Percentiles rank a stretch among this genome's conserved stretches.
Conservation (phyloP, 1,140 invertebrate species). For the Dendrolimus punctatus region DNA sequence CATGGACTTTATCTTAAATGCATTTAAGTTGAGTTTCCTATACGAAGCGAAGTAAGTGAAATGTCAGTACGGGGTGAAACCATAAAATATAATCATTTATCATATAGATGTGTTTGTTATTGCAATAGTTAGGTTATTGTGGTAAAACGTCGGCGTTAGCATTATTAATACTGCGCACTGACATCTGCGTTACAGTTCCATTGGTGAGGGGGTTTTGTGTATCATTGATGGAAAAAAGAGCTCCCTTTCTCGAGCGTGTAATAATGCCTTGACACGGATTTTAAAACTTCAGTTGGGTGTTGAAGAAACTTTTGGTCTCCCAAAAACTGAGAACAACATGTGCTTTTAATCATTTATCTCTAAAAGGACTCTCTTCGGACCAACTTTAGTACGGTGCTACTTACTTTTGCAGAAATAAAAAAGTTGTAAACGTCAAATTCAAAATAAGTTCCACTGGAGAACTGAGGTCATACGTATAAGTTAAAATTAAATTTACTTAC, state of each 20-base stretch:
- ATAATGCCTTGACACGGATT: constrained; percentile 5
- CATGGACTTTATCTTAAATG: not conserved
- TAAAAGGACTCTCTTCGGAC: too few relatives aligned
- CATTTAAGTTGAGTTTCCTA: not conserved
- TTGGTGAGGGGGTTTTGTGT: constrained; percentile 2
- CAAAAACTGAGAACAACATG: too few relatives aligned
- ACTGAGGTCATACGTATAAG: too few relatives aligned
- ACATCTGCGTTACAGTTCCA: constrained; percentile 48
- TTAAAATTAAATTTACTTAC: too few relatives aligned
- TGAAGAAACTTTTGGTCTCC: too few relatives aligned
- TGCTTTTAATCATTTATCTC: too few relatives aligned
- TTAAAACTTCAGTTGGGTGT: too few relatives aligned
- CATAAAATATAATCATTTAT: constrained; percentile 66
- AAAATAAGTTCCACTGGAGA: too few relatives aligned
- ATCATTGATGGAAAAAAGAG: constrained; percentile 8
- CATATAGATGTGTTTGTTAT: constrained; percentile 57
- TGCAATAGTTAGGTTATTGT: constrained; percentile 46
- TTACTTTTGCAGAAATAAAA: too few relatives aligned
- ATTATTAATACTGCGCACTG: constrained; percentile 47
- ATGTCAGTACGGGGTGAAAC: constrained; percentile 33
- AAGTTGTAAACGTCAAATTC: too few relatives aligned
- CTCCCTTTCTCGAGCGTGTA: constrained; percentile 15
- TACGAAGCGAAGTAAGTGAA: not conserved
- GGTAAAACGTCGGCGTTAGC: constrained; percentile 57
- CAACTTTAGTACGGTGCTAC: too few relatives aligned